Conservation (phyloP, 2,888 invertebrate species). For the Drepanosiphum platanoidis region DNA sequence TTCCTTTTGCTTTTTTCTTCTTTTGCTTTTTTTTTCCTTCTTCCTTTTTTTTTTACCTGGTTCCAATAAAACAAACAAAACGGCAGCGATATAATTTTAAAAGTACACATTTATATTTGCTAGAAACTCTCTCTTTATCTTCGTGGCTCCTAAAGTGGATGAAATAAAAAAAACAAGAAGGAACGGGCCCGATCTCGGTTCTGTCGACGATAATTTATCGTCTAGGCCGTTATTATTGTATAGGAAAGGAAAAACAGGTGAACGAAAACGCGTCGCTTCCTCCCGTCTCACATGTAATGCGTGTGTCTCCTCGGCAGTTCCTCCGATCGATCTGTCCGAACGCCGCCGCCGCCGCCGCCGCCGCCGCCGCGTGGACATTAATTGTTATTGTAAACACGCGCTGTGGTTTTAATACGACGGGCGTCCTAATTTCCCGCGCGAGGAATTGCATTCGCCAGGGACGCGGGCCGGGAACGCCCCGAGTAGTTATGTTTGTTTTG, state of each 20-base stretch:
- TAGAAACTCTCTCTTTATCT: conserved; percentile 46
- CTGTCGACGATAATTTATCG: conserved; percentile 26
- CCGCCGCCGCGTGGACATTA: not conserved
- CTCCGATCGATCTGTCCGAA: not conserved
- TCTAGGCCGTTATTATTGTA: not conserved
- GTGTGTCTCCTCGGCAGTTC: not conserved
- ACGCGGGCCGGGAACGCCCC: no score
- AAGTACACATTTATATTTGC: conserved; percentile 50
- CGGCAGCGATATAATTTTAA: conserved; percentile 42
- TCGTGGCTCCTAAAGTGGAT: conserved; percentile 38
- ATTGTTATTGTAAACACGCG: conserved; percentile 14
- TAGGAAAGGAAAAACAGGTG: not conserved
- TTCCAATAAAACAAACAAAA: conserved; percentile 58
- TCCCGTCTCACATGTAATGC: no score
- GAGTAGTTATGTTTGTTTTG: not conserved
- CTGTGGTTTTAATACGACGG: not conserved
- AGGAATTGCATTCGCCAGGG: not conserved
- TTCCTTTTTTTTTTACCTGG: not conserved
- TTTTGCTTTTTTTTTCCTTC: not conserved
- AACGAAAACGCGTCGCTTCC: not conserved
- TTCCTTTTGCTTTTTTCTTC: not conserved
- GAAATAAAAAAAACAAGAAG: conserved; percentile 20
- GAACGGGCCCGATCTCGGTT: not conserved
- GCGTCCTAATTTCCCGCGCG: conserved; percentile 5
- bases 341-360: no score